Conservation (phyloP, 37 sponge, comb jelly and placozoan species). For the Beroe ovata region DNA sequence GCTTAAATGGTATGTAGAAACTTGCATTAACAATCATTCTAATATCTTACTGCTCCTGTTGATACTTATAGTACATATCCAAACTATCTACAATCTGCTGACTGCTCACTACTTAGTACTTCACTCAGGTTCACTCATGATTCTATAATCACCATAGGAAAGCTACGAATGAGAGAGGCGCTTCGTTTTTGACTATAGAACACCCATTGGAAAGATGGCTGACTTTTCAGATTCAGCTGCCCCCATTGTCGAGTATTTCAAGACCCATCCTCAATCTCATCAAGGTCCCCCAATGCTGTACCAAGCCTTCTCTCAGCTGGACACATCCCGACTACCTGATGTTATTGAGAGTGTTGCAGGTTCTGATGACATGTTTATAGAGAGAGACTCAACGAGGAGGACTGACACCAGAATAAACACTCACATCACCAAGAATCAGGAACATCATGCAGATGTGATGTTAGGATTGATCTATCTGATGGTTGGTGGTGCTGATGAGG, state of each 20-base stretch:
- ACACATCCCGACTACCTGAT: slow-evolving; percentile 41
- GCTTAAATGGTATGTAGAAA: too few relatives aligned
- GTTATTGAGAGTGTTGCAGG: slow-evolving; percentile 39
- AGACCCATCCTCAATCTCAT: not conserved
- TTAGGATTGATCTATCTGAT: slow-evolving; percentile 33
- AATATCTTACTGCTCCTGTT: too few relatives aligned
- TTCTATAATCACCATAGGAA: too few relatives aligned
- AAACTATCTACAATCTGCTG: too few relatives aligned
- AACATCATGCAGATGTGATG: slow-evolving; percentile 60
- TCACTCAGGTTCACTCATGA: too few relatives aligned
- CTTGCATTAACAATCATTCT: too few relatives aligned
- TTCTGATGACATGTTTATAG: slow-evolving; percentile 25
- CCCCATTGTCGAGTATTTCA: slow-evolving; percentile 49
- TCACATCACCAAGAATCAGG: slow-evolving; percentile 37
- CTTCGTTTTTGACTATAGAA: too few relatives aligned
- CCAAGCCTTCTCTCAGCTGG: slow-evolving; percentile 8
- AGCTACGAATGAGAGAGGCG: too few relatives aligned
- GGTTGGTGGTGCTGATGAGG: slow-evolving; percentile 55
- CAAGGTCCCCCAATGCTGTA: slow-evolving; percentile 51
- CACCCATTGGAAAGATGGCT: too few relatives aligned
- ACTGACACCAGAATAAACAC: slow-evolving; percentile 1
- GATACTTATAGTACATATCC: too few relatives aligned
- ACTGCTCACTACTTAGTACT: too few relatives aligned
- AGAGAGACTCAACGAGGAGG: not conserved
- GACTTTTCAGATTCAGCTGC: not conserved